Percentiles rank a stretch among this genome's conserved stretches.
Evolutionary conservation across 2,113 vertebrate species (phyloP).

Genomic region (Alethe diademata): DNA sequence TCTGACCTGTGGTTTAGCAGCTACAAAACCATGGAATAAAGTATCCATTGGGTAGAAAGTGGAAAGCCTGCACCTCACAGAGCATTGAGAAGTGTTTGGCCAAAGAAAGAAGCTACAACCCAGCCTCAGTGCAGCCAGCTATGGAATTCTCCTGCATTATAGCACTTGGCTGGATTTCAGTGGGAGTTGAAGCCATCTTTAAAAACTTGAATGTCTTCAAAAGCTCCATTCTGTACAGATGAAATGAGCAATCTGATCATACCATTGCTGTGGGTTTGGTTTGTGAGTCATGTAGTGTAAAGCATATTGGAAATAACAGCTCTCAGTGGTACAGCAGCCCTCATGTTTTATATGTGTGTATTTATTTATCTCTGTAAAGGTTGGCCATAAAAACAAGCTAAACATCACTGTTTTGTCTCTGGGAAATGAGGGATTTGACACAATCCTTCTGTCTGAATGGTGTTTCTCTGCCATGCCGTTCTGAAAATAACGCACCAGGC

Average conservation of each 20-base stretch:
- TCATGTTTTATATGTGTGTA: neutral
- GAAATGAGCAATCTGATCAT: constrained; percentile 5
- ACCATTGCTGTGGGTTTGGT: neutral
- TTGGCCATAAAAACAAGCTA: neutral
- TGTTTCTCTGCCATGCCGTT: neutral
- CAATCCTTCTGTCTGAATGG: neutral
- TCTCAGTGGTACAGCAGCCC: neutral
- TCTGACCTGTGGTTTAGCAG: neutral
- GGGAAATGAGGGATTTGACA: neutral
- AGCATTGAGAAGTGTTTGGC: neutral
- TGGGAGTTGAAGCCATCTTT: neutral
- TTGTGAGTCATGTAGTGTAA: neutral
- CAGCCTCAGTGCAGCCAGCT: neutral
- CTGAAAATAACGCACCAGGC: neutral
- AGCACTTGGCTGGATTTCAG: constrained; percentile 28
- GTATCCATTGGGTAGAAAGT: fast-evolving
- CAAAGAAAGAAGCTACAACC: neutral
- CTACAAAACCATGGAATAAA: neutral
- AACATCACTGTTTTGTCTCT: neutral
- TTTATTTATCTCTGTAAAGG: neutral
- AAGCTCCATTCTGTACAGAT: neutral
- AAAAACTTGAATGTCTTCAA: neutral
- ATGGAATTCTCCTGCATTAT: neutral
- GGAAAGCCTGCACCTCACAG: neutral
- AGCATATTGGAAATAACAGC: neutral